Evolutionary conservation across 2,797 vertebrate genomes (phyloP).

Genomic region (Lagorchestes hirsutus): DNA sequence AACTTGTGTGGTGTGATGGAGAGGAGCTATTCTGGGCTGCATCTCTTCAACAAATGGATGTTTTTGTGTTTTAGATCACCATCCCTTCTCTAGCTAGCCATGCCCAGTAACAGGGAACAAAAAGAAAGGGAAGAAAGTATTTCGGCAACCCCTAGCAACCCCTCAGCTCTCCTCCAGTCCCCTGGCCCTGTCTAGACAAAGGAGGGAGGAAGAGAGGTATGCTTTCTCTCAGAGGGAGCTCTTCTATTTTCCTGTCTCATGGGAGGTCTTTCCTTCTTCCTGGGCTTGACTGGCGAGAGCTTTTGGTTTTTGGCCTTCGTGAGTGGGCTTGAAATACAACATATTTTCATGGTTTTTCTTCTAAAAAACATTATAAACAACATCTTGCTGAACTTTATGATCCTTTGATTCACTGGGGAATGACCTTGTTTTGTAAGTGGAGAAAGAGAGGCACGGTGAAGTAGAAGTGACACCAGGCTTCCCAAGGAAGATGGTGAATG

Average conservation of each 20-base stretch:
- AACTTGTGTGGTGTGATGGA: conserved; percentile 18
- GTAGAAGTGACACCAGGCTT: conserved; percentile 44
- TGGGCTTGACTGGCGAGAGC: neutral
- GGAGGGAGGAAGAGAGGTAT: neutral
- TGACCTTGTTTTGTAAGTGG: conserved; percentile 29
- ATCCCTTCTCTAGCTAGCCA: neutral
- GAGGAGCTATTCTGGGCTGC: neutral
- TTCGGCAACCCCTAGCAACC: neutral
- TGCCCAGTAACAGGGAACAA: neutral
- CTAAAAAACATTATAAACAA: neutral
- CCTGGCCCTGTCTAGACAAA: neutral
- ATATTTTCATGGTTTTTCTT: conserved; percentile 31
- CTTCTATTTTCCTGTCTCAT: neutral
- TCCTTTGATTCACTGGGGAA: conserved; percentile 10
- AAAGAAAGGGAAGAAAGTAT: neutral
- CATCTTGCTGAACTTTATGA: conserved; percentile 29
- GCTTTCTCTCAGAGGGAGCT: neutral
- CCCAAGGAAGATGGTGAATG: neutral
- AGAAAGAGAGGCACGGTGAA: conserved; percentile 56
- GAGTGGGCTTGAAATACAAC: neutral
- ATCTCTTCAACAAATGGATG: neutral
- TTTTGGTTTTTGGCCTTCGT: neutral
- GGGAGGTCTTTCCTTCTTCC: neutral
- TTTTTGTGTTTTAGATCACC: neutral
- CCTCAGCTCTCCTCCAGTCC: neutral